Evolutionary conservation across 2,797 vertebrate species (phyloP), one percentile per base, ranked within the genome.

Genomic region (Pygocentrus nattereri): DNA sequence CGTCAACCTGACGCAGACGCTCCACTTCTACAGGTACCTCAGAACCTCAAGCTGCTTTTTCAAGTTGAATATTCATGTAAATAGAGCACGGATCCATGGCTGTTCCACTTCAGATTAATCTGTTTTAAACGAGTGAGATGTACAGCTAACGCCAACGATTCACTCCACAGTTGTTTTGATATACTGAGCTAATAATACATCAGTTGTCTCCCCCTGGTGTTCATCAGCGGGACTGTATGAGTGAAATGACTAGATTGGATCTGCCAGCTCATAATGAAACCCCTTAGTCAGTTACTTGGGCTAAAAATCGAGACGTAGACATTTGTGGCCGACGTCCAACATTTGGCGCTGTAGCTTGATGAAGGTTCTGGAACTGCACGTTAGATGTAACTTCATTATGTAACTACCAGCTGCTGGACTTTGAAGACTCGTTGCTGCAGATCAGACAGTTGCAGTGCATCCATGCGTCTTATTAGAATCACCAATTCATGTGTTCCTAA

Each of bases 141-240:
- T 38, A 38, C 2, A 34, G 5, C 38, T 8, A 38, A 38, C 38
- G 38, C 38, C 38, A 49, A 59, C 31, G 16, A 16, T 1, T 56
- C 5, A 2, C n/a, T 2, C 23, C 5, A 7, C 10, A 30, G 5
- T 25, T 21, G 23, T 19, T 1, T n/a, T 65, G 16, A 19, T 3
- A 41, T 8, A 2, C 0, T 23, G 10, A 67, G 21, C 30, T 25
- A 11, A 78, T 59, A 23, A 5, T 47, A 30, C 2, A 3, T 76
- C 41, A n/a, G 38, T 69, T 81, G 79, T 78, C 78, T 78, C 83
- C 75, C 70, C 69, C 74, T 84, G 74, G 49, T 69, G 83, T 38
- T 47, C 21, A 56, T 11, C 1, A 59, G 23, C 44, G 12, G 21
- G 5, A 78, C 21, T 84, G n/a, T 49, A 27, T 50, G 13, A 61